These are phyloP conservation scores for Natator depressus DNA, from an alignment of 2,113 vertebrate genomes.

Conservation along the genomic window DNA sequence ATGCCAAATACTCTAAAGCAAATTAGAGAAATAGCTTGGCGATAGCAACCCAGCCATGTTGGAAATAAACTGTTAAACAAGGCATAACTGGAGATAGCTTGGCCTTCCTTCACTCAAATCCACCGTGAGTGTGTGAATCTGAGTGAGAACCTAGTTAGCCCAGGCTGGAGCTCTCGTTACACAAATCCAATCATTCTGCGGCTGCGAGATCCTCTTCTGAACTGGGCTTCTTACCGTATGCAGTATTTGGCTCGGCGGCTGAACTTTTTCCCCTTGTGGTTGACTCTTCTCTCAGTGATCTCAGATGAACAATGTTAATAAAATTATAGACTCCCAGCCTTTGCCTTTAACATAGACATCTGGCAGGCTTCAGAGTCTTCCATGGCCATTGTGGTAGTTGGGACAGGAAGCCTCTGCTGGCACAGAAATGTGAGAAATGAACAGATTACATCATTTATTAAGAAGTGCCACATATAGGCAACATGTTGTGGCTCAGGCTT, in stretches of 20 bases:
- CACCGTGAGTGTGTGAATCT: background rate
- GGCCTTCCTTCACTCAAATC: background rate
- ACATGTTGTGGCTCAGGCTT: background rate
- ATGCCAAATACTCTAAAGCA: background rate
- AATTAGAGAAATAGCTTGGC: rapidly evolving
- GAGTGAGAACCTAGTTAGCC: background rate
- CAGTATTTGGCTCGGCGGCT: background rate
- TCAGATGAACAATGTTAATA: background rate
- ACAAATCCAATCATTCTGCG: background rate
- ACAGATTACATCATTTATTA: background rate
- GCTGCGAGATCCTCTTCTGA: rapidly evolving
- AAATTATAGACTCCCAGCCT: background rate
- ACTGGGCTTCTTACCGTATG: rapidly evolving
- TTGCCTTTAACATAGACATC: background rate
- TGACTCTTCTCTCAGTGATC: background rate
- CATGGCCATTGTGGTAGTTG: background rate
- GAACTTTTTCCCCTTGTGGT: background rate
- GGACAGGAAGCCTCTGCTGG: background rate
- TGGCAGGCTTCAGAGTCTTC: background rate
- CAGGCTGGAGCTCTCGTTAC: rapidly evolving
- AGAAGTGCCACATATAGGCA: background rate
- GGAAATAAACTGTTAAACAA: background rate
- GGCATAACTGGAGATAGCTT: background rate
- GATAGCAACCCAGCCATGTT: rapidly evolving
- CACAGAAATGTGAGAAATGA: background rate